Conservation (phyloP, 1,140 invertebrate genomes). For the Tribolium castaneum region DNA sequence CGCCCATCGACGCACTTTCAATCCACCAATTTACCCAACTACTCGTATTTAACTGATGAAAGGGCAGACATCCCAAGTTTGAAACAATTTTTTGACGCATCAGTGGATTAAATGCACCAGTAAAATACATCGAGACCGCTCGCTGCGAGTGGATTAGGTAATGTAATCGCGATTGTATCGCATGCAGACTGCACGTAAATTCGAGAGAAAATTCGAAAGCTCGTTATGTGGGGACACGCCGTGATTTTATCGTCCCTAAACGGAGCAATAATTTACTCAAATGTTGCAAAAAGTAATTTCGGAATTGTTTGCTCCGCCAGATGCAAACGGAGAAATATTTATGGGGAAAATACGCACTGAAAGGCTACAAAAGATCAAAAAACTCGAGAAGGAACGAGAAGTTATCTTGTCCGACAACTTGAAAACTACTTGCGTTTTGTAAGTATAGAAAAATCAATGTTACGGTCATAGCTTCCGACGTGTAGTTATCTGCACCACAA, state of each 20-base stretch:
- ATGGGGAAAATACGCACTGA: too few relatives aligned
- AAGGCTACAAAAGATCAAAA: too few relatives aligned
- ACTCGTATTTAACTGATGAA: background rate
- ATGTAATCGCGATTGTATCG: background rate
- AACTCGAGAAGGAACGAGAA: too few relatives aligned
- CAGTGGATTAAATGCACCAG: background rate
- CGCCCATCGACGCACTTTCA: background rate
- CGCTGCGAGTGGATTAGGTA: background rate
- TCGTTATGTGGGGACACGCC: background rate
- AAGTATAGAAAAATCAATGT: too few relatives aligned
- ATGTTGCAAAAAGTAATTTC: background rate
- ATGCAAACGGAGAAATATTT: too few relatives aligned
- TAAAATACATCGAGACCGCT: background rate
- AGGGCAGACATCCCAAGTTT: background rate
- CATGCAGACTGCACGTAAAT: background rate
- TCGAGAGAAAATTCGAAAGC: background rate
- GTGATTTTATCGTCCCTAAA: background rate
- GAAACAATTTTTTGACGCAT: background rate
- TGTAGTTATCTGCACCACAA: too few relatives aligned
- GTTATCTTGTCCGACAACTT: too few relatives aligned
- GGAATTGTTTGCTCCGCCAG: background rate
- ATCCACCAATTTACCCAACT: background rate
- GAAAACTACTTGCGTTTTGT: too few relatives aligned
- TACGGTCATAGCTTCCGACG: too few relatives aligned
- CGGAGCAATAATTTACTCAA: background rate